Base-by-base conservation (phyloP, 2,797 vertebrate species). In the Orientallactaga sibirica region DNA sequence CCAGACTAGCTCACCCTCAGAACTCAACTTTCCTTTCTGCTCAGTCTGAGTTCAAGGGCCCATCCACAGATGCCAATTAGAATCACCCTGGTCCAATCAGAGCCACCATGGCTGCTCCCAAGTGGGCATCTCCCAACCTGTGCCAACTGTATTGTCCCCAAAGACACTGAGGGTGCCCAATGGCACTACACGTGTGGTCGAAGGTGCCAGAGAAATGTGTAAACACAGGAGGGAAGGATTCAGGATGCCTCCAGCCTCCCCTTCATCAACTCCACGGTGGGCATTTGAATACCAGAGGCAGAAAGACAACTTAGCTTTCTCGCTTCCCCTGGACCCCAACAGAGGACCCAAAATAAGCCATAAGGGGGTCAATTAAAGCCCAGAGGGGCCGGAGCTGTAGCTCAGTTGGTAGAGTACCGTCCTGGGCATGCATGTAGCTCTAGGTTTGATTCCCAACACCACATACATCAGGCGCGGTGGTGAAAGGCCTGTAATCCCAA, bases 271-370 rank as follows among this genome's bases (percentile, higher is more conserved):
- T 33, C 14, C 66, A 80, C 4, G 9, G 33, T 3, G 22, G 52
- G 33, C 1, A 0, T 5, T 0, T 27, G 1, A 0, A 24, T 0
- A 25, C 62, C 25, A 37, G 22, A 55, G 76, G 1, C 43, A 67
- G 66, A 14, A 58, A 64, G 24, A 14, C 55, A 33, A 43, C 7
- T 7, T 19, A 4, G 16, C 67, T 86, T 80, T 27, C 33, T 3
- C 33, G 89, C 27, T 62, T 67, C 58, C 27, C 15, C 25, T 0
- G 48, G 37, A 61, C 19, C 52, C 52, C 61, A 8, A 29, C 1
- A 52, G 24, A 73, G 73, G 67, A 77, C 61, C 58, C 66, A 48
- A 37, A 64, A 37, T 6, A 41, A 5, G 15, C 43, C 27, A 4
- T 0, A 15, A 16, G 70, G 18, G 37, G 18, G 37, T 73, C 74